Base-by-base conservation (phyloP, 2,888 invertebrate genomes). In the Cosmopolites sordidus region DNA sequence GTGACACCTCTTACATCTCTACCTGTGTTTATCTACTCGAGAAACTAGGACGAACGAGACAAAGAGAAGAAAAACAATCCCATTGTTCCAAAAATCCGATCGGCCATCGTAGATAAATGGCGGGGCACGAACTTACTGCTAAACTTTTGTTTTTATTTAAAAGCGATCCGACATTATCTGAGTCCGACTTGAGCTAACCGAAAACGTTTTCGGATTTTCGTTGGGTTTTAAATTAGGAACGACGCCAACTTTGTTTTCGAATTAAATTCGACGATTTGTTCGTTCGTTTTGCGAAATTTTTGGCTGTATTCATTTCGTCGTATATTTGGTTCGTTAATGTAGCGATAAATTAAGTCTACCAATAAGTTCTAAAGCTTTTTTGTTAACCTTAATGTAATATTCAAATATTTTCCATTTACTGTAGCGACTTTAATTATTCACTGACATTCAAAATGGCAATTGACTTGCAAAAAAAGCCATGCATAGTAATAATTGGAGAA, bases 161-260 rank as follows among this genome's bases (percentile, higher is more conserved):
- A 48, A 48, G 43, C 53, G 43, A 43, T 42, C 37, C 48, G 53
- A 53, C 48, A 53, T 53, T 53, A 53, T 53, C 48, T 12, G 15
- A 53, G 38, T 52, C 42, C 15, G 46, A 43, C 30, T 48, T 43
- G 43, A 48, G 48, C 53, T 53, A 52, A 42, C 47, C 29, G 39
- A 53, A 33, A 33, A 48, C 40, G 53, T 43, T 48, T 29, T 42
- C 39, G 47, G 43, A 48, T 52, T 47, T 48, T 48, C 53, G 48
- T 48, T 48, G 43, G 38, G 47, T 48, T 53, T 52, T 48, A 48
- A 53, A 53, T 53, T 43, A 48, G 47, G 44, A 53, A 53, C 39
- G 53, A 53, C 44, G 53, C 48, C 53, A 53, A 53, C 48, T 53
- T 53, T 48, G 48, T 53, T 53, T 39, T 37, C 12, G 43, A 53